phyloP scores from a whole-genome alignment of 2,113 vertebrate genomes.

The Cyprinodon tularosa region DNA sequence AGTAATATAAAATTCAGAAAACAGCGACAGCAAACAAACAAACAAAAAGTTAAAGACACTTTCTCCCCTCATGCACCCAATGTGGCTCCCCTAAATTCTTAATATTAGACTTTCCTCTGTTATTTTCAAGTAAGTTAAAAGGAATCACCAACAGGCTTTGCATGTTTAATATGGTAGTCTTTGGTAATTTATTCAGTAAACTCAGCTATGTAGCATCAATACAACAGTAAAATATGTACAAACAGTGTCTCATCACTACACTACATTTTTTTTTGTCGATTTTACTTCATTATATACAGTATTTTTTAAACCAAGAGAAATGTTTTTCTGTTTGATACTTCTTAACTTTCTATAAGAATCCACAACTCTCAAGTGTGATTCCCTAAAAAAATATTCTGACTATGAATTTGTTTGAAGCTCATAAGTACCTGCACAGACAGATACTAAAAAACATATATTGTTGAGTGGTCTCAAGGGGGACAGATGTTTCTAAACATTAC shows the following conservation, averaged over 20 bases:
- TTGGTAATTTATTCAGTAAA: conserved; percentile 59
- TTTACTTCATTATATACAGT: too few relatives aligned
- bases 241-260: conserved; percentile 43
- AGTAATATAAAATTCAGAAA: conserved; percentile 39
- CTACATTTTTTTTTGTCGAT: too few relatives aligned
- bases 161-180: conserved; percentile 62
- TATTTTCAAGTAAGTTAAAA: conserved; percentile 67
- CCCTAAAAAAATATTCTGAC: conserved; percentile 29
- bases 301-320: too few relatives aligned
- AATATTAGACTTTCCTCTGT: conserved; percentile 34
- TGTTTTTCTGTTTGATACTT: too few relatives aligned
- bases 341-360: too few relatives aligned
- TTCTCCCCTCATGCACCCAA: conserved; percentile 36
- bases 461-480: conserved; percentile 44
- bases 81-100: conserved; percentile 17
- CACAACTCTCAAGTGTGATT: too few relatives aligned
- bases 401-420: conserved; percentile 21
- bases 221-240: conserved; percentile 55
- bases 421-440: conserved; percentile 29
- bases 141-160: conserved; percentile 67
- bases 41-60: conserved; percentile 37
- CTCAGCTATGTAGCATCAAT: conserved; percentile 43
- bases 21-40: conserved; percentile 45
- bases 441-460: conserved; percentile 22
- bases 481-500: conserved; percentile 54